Conservation (phyloP, 2,113 vertebrate species). For the Tretioscincus oriximinensis region DNA sequence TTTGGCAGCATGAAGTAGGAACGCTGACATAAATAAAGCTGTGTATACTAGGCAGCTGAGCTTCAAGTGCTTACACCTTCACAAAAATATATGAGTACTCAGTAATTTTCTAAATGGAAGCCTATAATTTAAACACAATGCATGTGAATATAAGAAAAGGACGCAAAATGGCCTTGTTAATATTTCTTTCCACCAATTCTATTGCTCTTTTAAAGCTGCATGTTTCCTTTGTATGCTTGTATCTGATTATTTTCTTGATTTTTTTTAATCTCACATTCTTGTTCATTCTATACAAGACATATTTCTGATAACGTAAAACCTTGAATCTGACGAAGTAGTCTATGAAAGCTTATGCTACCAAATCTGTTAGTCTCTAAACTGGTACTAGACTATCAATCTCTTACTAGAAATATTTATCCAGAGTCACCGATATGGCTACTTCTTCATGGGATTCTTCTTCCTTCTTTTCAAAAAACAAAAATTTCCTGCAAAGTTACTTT, state of each 20-base stretch:
- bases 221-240: background rate
- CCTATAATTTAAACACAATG: background rate
- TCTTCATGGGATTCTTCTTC: too few species aligned
- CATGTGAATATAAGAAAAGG: background rate
- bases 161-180: background rate
- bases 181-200: background rate
- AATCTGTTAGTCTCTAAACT: too few species aligned
- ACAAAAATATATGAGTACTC: background rate
- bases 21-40: background rate
- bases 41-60: background rate
- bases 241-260: too few species aligned
- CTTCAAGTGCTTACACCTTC: background rate
- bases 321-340: too few species aligned
- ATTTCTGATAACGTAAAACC: background rate
- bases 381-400: too few species aligned
- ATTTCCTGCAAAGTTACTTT: background rate
- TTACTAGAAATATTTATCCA: too few species aligned
- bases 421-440: too few species aligned
- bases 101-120: background rate
- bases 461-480: background rate
- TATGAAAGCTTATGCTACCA: too few species aligned
- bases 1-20: background rate
- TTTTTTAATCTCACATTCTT: background rate
- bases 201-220: background rate
- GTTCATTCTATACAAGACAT: background rate